Percentiles rank a stretch among this genome's conserved stretches.
Conservation (phyloP, 2,797 vertebrate species). For the Alcedo atthis region DNA sequence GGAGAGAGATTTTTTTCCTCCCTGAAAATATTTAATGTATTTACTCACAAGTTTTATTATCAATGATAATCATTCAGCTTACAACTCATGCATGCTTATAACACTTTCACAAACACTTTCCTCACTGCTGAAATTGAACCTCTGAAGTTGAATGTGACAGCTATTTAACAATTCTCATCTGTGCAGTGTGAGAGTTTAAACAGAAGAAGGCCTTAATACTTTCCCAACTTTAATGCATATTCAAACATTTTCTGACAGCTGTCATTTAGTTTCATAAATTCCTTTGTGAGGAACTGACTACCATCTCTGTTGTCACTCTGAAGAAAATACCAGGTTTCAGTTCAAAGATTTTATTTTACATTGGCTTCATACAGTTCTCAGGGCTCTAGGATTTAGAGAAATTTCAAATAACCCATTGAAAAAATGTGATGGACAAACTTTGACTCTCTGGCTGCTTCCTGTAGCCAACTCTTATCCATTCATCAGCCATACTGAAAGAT, state of each 20-base stretch:
- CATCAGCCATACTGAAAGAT: background rate
- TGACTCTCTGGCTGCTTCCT: background rate
- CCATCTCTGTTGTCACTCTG: background rate
- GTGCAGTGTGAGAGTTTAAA: slow-evolving; percentile 37
- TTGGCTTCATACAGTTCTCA: background rate
- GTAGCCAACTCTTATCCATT: background rate
- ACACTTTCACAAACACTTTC: slow-evolving; percentile 11
- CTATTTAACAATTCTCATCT: slow-evolving; percentile 33
- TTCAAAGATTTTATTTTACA: background rate
- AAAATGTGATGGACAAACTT: background rate
- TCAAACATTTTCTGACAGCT: slow-evolving; percentile 11
- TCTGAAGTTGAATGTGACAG: background rate
- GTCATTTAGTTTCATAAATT: background rate
- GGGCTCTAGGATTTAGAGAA: background rate
- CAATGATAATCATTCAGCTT: background rate
- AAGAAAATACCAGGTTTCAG: too few relatives aligned
- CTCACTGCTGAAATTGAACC: slow-evolving; percentile 5
- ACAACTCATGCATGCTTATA: background rate
- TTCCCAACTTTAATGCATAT: slow-evolving; percentile 9
- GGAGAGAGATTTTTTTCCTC: background rate
- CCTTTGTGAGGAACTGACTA: background rate
- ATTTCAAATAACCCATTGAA: background rate
- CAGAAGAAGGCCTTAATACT: slow-evolving; percentile 13
- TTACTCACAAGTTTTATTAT: slow-evolving; percentile 37
- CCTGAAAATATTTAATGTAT: slow-evolving; percentile 14